These are phyloP conservation scores for Xenotilapia leptura DNA, from an alignment of 2,113 vertebrate species.

Conservation along the genomic window DNA sequence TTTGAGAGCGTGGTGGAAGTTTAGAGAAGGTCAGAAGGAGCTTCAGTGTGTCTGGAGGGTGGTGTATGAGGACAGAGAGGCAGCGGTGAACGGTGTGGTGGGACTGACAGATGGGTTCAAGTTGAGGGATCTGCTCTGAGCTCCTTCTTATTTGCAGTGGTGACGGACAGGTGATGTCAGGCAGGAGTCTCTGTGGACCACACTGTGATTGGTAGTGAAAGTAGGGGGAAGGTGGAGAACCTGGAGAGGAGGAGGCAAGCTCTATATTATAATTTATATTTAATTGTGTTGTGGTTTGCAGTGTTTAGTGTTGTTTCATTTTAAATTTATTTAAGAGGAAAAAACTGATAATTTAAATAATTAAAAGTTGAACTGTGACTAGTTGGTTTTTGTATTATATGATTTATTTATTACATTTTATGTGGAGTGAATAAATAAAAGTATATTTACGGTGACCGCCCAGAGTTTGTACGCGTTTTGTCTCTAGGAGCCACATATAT, in stretches of 20 bases:
- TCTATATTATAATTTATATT: neutral
- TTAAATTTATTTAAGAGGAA: no score
- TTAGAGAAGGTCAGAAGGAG: neutral
- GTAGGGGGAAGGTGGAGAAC: neutral
- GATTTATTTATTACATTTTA: no score
- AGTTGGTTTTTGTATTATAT: no score
- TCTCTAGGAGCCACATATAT: no score
- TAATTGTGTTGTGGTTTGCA: no score
- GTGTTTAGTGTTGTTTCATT: no score
- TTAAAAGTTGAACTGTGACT: no score
- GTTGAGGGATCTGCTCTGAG: neutral
- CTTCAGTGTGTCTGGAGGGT: neutral
- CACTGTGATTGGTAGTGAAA: neutral
- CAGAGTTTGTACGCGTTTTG: no score
- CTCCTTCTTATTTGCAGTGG: neutral
- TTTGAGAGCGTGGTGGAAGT: neutral
- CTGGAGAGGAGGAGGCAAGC: neutral
- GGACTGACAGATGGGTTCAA: neutral
- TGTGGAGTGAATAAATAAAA: no score
- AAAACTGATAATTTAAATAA: no score
- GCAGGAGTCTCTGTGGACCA: neutral
- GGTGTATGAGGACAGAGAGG: neutral
- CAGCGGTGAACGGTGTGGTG: neutral
- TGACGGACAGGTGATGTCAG: neutral
- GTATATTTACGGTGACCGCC: accelerated